These are phyloP conservation scores for Drosophila leontia DNA, from an alignment of 1,140 invertebrate species.

Conservation along the genomic window DNA sequence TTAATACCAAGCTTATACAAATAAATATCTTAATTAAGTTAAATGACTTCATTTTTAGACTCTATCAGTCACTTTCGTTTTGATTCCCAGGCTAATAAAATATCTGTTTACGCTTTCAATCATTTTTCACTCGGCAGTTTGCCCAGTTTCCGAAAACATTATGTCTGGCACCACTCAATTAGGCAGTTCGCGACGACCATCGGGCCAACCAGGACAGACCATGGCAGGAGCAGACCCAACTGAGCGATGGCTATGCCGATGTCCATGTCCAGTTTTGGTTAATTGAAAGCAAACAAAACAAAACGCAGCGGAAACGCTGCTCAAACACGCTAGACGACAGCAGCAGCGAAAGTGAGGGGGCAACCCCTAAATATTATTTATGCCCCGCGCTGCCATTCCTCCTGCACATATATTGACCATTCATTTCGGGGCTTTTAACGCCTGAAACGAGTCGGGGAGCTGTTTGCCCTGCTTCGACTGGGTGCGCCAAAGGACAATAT, in stretches of 20 bases:
- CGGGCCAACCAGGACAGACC: background rate
- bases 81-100: conserved; percentile 35
- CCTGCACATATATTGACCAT: conserved; percentile 70
- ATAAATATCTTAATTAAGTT: background rate
- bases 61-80: background rate
- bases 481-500: conserved; percentile 73
- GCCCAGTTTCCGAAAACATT: conserved; percentile 45
- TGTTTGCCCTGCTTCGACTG: conserved; percentile 31
- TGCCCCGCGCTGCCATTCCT: conserved; percentile 28
- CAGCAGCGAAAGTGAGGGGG: conserved; percentile 18
- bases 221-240: background rate
- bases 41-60: conserved; percentile 5
- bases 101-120: conserved; percentile 51
- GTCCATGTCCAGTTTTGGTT: conserved; percentile 73
- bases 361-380: conserved; percentile 81
- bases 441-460: conserved; percentile 12
- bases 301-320: conserved; percentile 69
- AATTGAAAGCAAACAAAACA: conserved; percentile 81
- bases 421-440: conserved; percentile 81
- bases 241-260: conserved; percentile 8
- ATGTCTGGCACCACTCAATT: conserved; percentile 69
- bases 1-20: background rate
- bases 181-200: conserved; percentile 39
- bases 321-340: conserved; percentile 62
- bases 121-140: conserved; percentile 50